Percentiles rank a stretch among this genome's conserved stretches.
These are phyloP conservation scores for Bombus waltoni DNA, from an alignment of 1,140 invertebrate species.

Conservation along the genomic window DNA sequence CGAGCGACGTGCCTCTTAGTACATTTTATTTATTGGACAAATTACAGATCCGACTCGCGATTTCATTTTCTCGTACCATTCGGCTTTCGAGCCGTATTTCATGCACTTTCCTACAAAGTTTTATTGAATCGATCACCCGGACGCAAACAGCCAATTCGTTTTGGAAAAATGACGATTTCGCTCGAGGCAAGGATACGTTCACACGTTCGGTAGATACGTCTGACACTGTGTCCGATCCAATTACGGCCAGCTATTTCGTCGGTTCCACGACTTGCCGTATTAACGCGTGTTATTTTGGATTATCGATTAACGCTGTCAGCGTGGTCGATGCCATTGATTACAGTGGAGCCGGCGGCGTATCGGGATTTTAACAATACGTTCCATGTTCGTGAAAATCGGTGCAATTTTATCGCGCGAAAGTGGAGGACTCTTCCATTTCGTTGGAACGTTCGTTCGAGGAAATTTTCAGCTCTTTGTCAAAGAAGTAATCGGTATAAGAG, in stretches of 20 bases:
- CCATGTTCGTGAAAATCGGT: not conserved
- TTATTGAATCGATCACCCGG: not conserved
- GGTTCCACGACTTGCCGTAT: slow-evolving; percentile 15
- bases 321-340: not conserved
- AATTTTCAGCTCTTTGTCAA: not conserved
- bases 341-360: not conserved
- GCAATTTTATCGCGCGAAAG: not conserved
- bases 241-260: slow-evolving; percentile 34
- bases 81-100: not conserved
- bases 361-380: not conserved
- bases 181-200: slow-evolving; percentile 7
- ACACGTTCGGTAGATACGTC: not conserved
- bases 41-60: not conserved
- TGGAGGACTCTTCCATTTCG: too few species aligned
- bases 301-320: slow-evolving; percentile 23
- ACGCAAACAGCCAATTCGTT: not conserved
- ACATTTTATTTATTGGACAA: too few species aligned
- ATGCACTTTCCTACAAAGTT: not conserved
- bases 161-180: slow-evolving; percentile 6
- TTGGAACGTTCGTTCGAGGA: too few species aligned
- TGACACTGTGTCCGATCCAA: slow-evolving; percentile 20
- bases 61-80: too few species aligned
- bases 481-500: too few species aligned
- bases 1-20: too few species aligned
- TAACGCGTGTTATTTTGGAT: slow-evolving; percentile 32